Evolutionary conservation across 2,888 invertebrate species (phyloP).

Genomic region (Tholera decimalis): DNA sequence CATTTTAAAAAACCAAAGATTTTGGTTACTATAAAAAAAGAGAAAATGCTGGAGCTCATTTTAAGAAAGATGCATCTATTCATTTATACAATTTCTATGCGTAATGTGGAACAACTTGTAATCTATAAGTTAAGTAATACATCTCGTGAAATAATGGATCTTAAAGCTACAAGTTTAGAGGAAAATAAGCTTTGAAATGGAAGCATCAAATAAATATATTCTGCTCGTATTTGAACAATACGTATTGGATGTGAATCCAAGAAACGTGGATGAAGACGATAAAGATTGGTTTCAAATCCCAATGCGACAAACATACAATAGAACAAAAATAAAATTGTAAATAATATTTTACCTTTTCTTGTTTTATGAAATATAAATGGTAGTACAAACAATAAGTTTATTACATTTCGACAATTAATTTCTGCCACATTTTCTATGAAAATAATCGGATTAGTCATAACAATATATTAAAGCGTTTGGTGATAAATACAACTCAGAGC

Average conservation of each 20-base stretch:
- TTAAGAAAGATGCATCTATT: no score
- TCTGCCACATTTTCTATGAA: neutral
- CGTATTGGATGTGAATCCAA: neutral
- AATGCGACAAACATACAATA: conserved; percentile 5
- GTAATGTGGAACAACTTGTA: no score
- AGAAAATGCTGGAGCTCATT: no score
- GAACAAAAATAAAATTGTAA: neutral
- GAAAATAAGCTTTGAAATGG: neutral
- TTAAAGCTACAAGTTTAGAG: neutral
- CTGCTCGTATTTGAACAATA: conserved; percentile 1
- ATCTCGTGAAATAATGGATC: no score
- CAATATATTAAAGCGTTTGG: neutral
- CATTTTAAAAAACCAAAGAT: no score
- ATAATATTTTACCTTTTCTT: neutral
- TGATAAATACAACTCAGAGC: neutral
- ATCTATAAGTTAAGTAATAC: no score
- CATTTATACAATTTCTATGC: no score
- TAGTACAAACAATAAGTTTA: neutral
- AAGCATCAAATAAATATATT: neutral
- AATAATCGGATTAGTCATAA: neutral
- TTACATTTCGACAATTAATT: neutral
- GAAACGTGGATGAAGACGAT: neutral
- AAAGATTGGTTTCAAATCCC: neutral
- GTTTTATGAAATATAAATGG: neutral
- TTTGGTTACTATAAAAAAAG: no score